Evolutionary conservation across 2,797 vertebrate species (phyloP).

Genomic region (Synaphobranchus kaupii): DNA sequence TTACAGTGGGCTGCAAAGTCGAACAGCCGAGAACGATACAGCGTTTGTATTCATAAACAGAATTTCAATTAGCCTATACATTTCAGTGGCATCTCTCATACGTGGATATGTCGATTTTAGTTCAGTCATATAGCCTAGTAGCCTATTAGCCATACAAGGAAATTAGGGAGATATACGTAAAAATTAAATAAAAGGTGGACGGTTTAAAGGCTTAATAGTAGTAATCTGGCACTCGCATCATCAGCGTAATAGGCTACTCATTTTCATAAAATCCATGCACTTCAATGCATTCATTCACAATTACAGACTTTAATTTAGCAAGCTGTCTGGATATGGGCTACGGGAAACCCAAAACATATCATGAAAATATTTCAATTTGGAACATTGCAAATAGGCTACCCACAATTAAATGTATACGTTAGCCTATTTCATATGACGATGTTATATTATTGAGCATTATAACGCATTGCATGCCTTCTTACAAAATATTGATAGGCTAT

Average conservation of each 20-base stretch:
- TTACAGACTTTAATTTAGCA: not conserved
- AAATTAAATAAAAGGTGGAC: not conserved
- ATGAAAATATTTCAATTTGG: not conserved
- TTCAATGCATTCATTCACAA: not conserved
- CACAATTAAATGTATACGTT: not conserved
- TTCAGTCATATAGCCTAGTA: too few relatives aligned
- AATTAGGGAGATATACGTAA: not conserved
- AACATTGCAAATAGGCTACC: not conserved
- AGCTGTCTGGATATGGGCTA: not conserved
- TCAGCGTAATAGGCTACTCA: not conserved
- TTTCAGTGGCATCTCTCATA: not conserved
- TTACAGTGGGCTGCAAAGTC: not conserved
- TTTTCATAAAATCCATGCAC: not conserved
- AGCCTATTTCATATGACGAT: not conserved
- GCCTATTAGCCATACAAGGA: too few relatives aligned
- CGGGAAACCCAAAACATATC: not conserved
- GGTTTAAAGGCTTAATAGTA: not conserved
- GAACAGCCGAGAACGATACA: not conserved
- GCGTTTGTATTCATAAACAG: not conserved
- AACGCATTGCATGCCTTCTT: not conserved
- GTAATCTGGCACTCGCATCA: not conserved
- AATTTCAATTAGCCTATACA: not conserved
- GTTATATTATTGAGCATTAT: not conserved
- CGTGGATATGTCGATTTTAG: not conserved
- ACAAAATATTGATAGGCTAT: not conserved